Evolutionary conservation across 2,797 vertebrate genomes (phyloP).

Genomic region (Capromys pilorides): DNA sequence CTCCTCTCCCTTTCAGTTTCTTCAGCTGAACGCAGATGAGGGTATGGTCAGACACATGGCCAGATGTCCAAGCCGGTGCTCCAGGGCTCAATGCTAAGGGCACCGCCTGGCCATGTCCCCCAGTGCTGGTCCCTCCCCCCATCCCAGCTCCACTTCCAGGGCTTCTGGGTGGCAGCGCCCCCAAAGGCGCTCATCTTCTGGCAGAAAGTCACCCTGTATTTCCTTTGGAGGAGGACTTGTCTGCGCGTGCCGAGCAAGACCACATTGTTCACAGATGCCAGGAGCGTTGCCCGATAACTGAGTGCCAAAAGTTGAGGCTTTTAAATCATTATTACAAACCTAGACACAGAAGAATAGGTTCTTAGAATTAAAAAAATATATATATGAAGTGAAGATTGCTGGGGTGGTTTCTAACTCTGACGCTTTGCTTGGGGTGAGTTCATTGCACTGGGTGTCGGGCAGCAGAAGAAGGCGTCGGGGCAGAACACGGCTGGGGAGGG

Average conservation of each 20-base stretch:
- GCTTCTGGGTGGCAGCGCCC: not conserved
- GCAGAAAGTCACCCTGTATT: constrained; percentile 57
- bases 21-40: not conserved
- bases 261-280: constrained; percentile 70
- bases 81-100: not conserved
- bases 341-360: constrained; percentile 59
- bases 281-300: constrained; percentile 25
- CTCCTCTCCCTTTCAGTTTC: not conserved
- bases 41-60: not conserved
- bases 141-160: not conserved
- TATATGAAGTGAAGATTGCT: constrained; percentile 11
- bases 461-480: not conserved
- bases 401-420: constrained; percentile 46
- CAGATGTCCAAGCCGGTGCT: not conserved
- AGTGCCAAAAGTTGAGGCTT: constrained; percentile 25
- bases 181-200: not conserved
- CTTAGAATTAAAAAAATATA: constrained; percentile 49
- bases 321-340: constrained; percentile 68
- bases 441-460: not conserved
- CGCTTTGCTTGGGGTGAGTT: constrained; percentile 23
- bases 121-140: too few species aligned
- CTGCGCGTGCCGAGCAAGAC: constrained; percentile 65
- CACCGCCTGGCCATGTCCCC: not conserved
- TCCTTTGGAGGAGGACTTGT: constrained; percentile 59
- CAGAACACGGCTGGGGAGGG: not conserved